Base-by-base conservation (phyloP, 2,888 invertebrate species). In the Nephrotoma flavescens region DNA sequence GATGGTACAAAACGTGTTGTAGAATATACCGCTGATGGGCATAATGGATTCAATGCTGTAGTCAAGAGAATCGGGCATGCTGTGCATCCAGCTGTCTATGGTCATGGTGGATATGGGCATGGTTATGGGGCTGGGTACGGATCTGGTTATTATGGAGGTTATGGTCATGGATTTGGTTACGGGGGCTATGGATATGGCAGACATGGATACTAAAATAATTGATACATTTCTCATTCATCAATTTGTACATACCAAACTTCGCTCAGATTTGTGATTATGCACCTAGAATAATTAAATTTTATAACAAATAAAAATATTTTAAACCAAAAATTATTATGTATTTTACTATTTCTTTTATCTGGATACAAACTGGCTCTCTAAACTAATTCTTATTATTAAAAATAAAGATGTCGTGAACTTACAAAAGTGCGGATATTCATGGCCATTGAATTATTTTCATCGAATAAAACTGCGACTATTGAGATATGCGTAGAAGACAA, bases 1-100 rank as follows among this genome's bases (percentile, higher is more conserved):
- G 92, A 92, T 88, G 92, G 92, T 47, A 92, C 92, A 0, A 92
- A 92, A 15, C 90, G 93, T 87, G 89, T 93, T 86, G 92, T 92
- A 52, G 92, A 92, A 88, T 92, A 92, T 88, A 90, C 91, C 2
- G 92, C 92, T 41, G 92, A 92, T 88, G 91, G 92, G 88, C 92
- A 92, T 86, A 91, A 91, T 86, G 92, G 92, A 41, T 92, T 92
- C 89, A 92, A 92, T 88, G 92, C 92, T 0, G 89, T 92, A 12
- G 92, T 92, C 19, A 92, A 92, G 89, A 92, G 91, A 87, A 90
- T 92, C 86, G 92, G 92, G 41, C 91, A 91, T 86, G 90, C 91
- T 42, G 86, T 87, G 71, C 87, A 87, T 45, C 86, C 88, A 87
- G 86, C 87, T 42, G 52, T 87, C 6, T 86, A 88, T 86, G 87